Base-by-base conservation (phyloP, 2,113 vertebrate genomes). In the Lophotis ruficrista region DNA sequence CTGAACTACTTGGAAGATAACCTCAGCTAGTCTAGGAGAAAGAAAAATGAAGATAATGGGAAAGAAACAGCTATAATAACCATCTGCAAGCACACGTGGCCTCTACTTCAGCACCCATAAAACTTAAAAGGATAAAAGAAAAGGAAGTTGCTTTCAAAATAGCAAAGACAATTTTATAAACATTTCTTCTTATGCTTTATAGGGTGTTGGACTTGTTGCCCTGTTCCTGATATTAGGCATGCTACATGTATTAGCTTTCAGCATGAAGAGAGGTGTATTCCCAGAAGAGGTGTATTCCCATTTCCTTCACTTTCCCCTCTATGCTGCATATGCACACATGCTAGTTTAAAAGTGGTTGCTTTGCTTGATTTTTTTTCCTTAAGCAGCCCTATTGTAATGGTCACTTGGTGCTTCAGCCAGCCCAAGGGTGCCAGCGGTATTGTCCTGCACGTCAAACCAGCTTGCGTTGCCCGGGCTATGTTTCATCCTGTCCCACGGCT, bases 41-140 rank as follows among this genome's bases (percentile, higher is more conserved):
- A 87, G 62, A 33, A 86, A 71, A 79, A 53, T 0, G 1, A 70
- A 77, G 68, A 79, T 82, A 95, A 93, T 83, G 80, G 93, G 84
- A 65, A 95, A 93, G 71, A 80, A 93, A 66, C 45, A 83, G 57
- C 84, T 94, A 60, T 43, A 94, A 91, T 77, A 90, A 81, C 33
- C 47, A 61, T 13, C 80, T 87, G 65, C 53, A 79, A 91, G 35
- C 19, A 22, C 70, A 92, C 73, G 20, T 64, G 80, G 64, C 41
- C 87, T 86, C 33, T 77, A 62, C 80, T 94, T 81, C 70, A 87
- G 62, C 37, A 82, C 33, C 69, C 38, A 80, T 37, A 83, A 96
- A 95, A 83, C 45, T 75, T 83, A 56, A 88, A 93, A 94, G 64
- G 17, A 76, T 64, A 57, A 91, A 95, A 93, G 68, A 93, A 91